Base-by-base conservation (phyloP, 2,797 vertebrate genomes). In the Chelon labrosus region DNA sequence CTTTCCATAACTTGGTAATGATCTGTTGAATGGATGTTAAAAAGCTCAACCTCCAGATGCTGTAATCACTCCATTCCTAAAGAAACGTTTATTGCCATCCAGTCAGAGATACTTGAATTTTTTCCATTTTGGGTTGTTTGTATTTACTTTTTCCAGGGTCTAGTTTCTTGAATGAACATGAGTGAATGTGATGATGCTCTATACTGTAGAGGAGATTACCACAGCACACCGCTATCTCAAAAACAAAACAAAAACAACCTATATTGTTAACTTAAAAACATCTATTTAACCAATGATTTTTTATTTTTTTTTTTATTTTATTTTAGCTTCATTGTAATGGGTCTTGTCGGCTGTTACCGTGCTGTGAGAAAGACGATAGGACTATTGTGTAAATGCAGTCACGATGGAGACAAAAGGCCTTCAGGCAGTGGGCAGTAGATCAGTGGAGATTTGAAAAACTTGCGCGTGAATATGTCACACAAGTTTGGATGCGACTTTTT, bases 21-120 rank as follows among this genome's bases (percentile, higher is more conserved):
- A 65, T 83, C 82, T 63, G 73, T 75, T 54, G 80, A 77, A 85
- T 87, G 54, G 75, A 64, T 83, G 55, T 76, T 70, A 66, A 58
- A 69, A 71, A 77, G 27, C 64, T 83, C 66, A 51, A 46, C 52
- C 61, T 86, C 57, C 62, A 56, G 82, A 88, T 76, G 75, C 79
- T 73, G 62, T 84, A 87, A 88, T 89, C 81, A 79, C 88, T 91
- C 86, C 88, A 91, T 91, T 90, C 90, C 89, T 85, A 79, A 85
- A 90, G 77, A 88, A 77, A 77, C 73, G 39, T 91, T 86, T 85
- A 75, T 90, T 44, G 72, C 88, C 90, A 90, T 93, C 85, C 82
- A 77, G 87, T 93, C 75, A 89, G 80, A 90, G 83, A 93, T 94
- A 94, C 93, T 95, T 94, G 92, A 94, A 94, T 91, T 86, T 91